phyloP scores from a whole-genome alignment of 2,797 vertebrate genomes.

The Petrocephalus schoutedeni region DNA sequence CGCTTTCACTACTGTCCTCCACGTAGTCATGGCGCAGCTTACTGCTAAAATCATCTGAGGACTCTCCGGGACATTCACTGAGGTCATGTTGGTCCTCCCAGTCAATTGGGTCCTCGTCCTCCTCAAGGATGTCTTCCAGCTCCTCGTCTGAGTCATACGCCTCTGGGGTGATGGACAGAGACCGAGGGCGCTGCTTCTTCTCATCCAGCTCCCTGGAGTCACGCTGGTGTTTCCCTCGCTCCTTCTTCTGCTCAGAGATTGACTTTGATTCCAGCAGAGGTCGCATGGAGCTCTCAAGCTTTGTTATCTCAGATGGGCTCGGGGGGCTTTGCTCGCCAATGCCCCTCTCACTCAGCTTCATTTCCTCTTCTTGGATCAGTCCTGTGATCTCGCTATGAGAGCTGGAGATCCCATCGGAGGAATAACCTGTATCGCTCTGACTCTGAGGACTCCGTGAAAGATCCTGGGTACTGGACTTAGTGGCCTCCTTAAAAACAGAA shows the following conservation, averaged over 20 bases:
- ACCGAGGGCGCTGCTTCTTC: slow-evolving; percentile 81
- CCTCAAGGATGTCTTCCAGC: slow-evolving; percentile 71
- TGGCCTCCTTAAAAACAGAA: slow-evolving; percentile 66
- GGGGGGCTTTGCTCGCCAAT: slow-evolving; percentile 61
- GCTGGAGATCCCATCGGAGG: slow-evolving; percentile 93
- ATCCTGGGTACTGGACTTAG: slow-evolving; percentile 84
- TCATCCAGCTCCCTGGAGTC: slow-evolving; percentile 53
- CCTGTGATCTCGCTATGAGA: slow-evolving; percentile 93
- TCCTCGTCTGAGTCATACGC: slow-evolving; percentile 86
- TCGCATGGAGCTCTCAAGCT: slow-evolving; percentile 84
- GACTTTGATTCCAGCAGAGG: slow-evolving; percentile 79
- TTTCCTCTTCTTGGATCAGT: slow-evolving; percentile 81
- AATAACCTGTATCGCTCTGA: slow-evolving; percentile 96
- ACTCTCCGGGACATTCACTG: slow-evolving; percentile 68
- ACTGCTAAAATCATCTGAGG: slow-evolving; percentile 91
- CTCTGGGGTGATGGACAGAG: slow-evolving; percentile 83
- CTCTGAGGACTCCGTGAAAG: slow-evolving; percentile 79
- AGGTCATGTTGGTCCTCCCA: slow-evolving; percentile 63
- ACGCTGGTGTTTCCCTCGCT: slow-evolving; percentile 41
- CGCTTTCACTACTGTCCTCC: slow-evolving; percentile 94
- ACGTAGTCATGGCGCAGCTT: slow-evolving; percentile 93
- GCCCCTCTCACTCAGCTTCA: slow-evolving; percentile 83
- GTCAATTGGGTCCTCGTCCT: slow-evolving; percentile 64
- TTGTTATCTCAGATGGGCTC: slow-evolving; percentile 87
- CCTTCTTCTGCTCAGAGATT: slow-evolving; percentile 25